phyloP scores from a whole-genome alignment of 2,113 vertebrate genomes.

The Cariama cristata region DNA sequence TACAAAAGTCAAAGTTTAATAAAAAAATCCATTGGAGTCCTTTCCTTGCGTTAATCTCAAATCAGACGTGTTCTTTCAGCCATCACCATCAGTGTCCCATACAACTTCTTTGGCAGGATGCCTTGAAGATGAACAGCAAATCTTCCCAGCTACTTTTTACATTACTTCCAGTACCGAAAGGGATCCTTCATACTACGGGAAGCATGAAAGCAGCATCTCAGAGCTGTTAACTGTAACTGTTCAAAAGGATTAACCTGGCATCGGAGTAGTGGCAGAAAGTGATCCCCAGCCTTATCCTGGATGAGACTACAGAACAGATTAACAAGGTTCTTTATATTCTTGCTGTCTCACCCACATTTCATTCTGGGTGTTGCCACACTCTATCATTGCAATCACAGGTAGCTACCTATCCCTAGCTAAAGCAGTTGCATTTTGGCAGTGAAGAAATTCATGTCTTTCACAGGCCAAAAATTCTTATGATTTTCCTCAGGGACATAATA shows the following conservation, averaged over 20 bases:
- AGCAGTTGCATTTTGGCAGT: neutral
- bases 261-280: fast-evolving
- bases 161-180: neutral
- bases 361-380: neutral
- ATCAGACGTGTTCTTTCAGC: neutral
- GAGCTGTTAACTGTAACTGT: neutral
- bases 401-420: neutral
- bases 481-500: neutral
- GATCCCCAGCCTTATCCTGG: neutral
- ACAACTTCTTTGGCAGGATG: neutral
- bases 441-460: neutral
- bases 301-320: neutral
- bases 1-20: neutral
- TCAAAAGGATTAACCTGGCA: neutral
- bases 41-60: neutral
- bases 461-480: neutral
- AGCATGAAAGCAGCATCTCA: neutral
- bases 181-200: fast-evolving
- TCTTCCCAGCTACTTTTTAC: neutral
- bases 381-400: neutral
- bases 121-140: neutral
- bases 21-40: neutral
- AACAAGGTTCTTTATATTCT: neutral
- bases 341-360: neutral
- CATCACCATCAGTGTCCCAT: neutral